Evolutionary conservation across 2,113 vertebrate species (phyloP), one percentile per base, ranked within the genome.

Genomic region (Eclectus roratus): DNA sequence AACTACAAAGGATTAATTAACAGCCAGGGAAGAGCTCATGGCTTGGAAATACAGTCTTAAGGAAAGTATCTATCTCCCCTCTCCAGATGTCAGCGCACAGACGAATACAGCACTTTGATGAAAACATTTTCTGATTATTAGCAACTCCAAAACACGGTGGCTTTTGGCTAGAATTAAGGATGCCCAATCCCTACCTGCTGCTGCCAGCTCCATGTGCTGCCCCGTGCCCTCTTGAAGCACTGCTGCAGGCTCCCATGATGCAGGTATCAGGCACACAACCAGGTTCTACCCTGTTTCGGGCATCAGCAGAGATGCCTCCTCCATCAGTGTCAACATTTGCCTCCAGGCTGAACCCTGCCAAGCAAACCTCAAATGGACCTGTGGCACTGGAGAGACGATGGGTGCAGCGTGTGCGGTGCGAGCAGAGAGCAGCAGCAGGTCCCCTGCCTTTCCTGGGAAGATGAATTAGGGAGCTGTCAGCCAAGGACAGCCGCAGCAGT

Each of bases 1-100:
- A 97, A 98, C 98, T 98, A 99, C 98, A 99, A 98, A 98, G 98
- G 98, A 99, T 98, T 99, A 98, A 99, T 99, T 99, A 99, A 99
- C 98, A 98, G 98, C 91, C 71, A 87, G 88, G 79, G 89, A 97
- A 95, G 97, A 97, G 93, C 97, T 97, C 94, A 17, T 25, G 95
- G 90, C 91, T 94, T 52, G 17, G 78, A 95, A 97, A 97, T 89
- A 96, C 92, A 94, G 91, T 97, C 93, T 94, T 94, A 95, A 92
- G 93, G 89, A 97, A 97, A 97, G 93, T 84, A 97, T 97, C 97
- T 97, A 96, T 98, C 97, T 98, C 94, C 41, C 43, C 73, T 98
- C 96, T 94, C 97, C 98, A 98, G 97, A 98, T 96, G 97, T 94
- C 96, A 93, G 89, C 89, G 41, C 69, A 64, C 56, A 88, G 91